Evolutionary conservation across 2,113 vertebrate genomes (phyloP).

Genomic region (Sylvia atricapilla): DNA sequence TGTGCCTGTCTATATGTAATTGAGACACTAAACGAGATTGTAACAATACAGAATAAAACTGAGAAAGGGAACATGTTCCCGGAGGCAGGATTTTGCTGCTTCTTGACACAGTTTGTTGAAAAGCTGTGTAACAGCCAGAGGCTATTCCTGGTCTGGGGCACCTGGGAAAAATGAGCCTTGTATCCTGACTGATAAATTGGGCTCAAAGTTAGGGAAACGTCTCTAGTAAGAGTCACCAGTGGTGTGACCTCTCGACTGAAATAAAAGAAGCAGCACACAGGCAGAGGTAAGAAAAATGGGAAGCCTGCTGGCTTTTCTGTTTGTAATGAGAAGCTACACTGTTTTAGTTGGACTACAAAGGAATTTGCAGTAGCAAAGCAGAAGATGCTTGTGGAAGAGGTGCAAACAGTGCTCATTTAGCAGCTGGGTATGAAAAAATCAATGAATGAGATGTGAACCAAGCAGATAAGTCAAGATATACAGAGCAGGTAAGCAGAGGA

Average conservation of each 20-base stretch:
- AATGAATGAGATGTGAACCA: constrained; percentile 33
- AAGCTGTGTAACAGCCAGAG: constrained; percentile 64
- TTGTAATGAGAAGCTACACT: constrained; percentile 18
- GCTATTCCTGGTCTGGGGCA: constrained; percentile 70
- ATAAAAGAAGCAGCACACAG: constrained; percentile 7
- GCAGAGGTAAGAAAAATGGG: not conserved
- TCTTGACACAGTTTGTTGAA: constrained; percentile 71
- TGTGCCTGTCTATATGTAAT: not conserved
- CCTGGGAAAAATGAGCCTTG: constrained; percentile 62
- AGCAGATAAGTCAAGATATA: constrained; percentile 47
- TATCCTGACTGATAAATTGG: constrained; percentile 69
- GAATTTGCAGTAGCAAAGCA: constrained; percentile 25
- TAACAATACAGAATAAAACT: constrained; percentile 41
- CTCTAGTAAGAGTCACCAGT: not conserved
- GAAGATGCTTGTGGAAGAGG: constrained; percentile 23
- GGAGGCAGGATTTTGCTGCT: constrained; percentile 67
- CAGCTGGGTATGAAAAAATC: constrained; percentile 52
- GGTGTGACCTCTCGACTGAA: constrained; percentile 40
- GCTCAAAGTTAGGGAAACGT: constrained; percentile 59
- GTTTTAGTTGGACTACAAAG: constrained; percentile 2
- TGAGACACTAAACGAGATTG: not conserved
- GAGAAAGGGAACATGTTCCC: constrained; percentile 46
- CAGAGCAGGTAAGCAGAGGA: constrained; percentile 45
- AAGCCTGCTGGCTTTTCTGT: constrained; percentile 15
- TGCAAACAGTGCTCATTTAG: constrained; percentile 38